A percentile compares a stretch with the other conserved stretches of the same genome.
Conservation (phyloP, 92 coral and sea anemone species). For the Paragorgia papillata region DNA sequence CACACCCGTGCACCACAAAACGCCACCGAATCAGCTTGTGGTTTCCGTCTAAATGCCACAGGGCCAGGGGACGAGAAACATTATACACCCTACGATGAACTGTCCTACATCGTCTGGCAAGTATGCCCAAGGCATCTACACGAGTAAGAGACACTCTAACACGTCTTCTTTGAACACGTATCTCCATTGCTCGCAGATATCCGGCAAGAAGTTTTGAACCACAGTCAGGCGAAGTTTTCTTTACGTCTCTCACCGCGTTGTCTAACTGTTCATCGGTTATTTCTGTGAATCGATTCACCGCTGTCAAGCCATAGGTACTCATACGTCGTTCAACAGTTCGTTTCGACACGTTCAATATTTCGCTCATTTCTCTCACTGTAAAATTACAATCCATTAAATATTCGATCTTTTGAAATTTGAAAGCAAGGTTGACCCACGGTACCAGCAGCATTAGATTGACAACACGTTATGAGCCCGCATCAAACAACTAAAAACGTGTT, state of each 20-base stretch:
- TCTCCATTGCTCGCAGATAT: slow-evolving; percentile 42
- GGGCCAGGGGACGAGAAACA: slow-evolving; percentile 37
- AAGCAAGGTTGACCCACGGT: no score
- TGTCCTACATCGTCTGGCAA: slow-evolving; percentile 34
- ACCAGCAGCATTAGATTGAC: no score
- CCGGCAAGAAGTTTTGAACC: slow-evolving; percentile 50
- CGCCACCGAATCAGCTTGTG: slow-evolving; percentile 49
- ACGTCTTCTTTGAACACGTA: slow-evolving; percentile 44
- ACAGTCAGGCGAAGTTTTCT: slow-evolving; percentile 40
- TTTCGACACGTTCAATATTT: slow-evolving; percentile 36
- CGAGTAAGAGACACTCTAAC: slow-evolving; percentile 38
- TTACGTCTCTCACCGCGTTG: slow-evolving; percentile 31
- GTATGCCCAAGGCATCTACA: slow-evolving; percentile 33
- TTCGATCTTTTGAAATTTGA: no score
- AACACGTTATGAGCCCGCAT: no score
- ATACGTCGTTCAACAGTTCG: slow-evolving; percentile 45
- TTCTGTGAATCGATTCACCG: slow-evolving; percentile 36
- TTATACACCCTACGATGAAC: slow-evolving; percentile 45
- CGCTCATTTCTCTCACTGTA: no score
- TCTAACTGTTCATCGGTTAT: slow-evolving; percentile 44
- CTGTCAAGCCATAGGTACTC: slow-evolving; percentile 31
- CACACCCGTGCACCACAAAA: slow-evolving; percentile 17
- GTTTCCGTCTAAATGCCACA: slow-evolving; percentile 50
- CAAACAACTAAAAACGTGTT: no score
- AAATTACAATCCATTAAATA: no score